phyloP scores from a whole-genome alignment of 2,113 vertebrate species.

The Crotalus viridis region DNA sequence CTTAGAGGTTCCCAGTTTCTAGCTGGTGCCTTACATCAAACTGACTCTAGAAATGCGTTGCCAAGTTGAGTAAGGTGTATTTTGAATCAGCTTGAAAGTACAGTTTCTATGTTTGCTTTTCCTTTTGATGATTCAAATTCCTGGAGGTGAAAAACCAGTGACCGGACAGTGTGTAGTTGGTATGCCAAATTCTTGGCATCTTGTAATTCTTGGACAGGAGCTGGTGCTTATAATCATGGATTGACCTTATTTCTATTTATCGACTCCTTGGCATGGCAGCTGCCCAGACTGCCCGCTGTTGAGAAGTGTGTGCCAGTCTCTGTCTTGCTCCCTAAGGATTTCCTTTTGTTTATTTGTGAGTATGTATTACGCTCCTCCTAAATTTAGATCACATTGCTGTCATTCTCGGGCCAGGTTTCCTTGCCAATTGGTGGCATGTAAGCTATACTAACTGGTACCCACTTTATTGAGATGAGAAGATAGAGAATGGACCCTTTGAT shows the following conservation, averaged over 20 bases:
- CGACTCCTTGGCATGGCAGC: background rate
- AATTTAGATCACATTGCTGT: background rate
- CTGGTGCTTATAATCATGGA: background rate
- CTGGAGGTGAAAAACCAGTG: background rate
- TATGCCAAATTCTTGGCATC: background rate
- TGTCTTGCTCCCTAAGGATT: background rate
- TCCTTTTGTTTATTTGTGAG: background rate
- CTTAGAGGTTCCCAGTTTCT: background rate
- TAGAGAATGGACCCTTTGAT: slow-evolving; percentile 65
- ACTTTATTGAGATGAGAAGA: slow-evolving; percentile 24
- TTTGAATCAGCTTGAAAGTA: background rate
- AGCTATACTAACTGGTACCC: slow-evolving; percentile 39
- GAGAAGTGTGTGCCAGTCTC: background rate
- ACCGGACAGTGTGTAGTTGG: background rate
- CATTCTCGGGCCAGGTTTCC: slow-evolving; percentile 5
- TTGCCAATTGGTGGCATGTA: slow-evolving; percentile 26
- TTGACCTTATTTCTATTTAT: background rate
- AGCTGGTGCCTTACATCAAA: background rate
- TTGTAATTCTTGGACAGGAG: background rate
- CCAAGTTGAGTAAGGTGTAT: background rate
- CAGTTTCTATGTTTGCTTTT: background rate
- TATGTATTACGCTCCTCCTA: background rate
- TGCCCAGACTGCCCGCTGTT: background rate
- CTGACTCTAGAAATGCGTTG: background rate
- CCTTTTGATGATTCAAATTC: background rate